These are phyloP conservation scores for Sycophaga agraensis DNA, from an alignment of 1,140 invertebrate species.

Conservation along the genomic window DNA sequence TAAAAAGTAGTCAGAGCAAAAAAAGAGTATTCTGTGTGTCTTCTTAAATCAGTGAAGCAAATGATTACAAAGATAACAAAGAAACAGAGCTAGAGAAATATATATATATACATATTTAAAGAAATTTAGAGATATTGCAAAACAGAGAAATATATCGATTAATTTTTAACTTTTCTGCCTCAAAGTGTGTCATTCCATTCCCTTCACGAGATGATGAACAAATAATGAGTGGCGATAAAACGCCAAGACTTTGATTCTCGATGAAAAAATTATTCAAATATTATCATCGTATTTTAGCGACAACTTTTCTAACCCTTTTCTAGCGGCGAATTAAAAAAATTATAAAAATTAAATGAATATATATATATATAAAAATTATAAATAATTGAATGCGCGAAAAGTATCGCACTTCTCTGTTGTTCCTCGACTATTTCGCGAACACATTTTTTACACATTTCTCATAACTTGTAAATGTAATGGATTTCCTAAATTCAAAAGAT, in stretches of 20 bases:
- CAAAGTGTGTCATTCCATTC: constrained; percentile 6
- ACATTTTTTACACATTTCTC: constrained; percentile 2
- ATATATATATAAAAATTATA: constrained; percentile 18
- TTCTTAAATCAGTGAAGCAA: neutral
- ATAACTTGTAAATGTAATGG: no score
- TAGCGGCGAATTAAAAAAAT: constrained; percentile 15
- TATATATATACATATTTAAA: neutral
- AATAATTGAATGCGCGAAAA: neutral
- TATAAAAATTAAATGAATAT: neutral
- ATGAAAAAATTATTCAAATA: constrained; percentile 8
- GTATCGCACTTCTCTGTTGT: neutral
- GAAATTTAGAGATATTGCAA: neutral
- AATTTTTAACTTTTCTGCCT: constrained; percentile 18
- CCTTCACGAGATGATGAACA: neutral
- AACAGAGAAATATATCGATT: constrained; percentile 8
- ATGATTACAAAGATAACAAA: neutral
- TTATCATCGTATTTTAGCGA: constrained; percentile 22
- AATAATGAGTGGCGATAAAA: neutral
- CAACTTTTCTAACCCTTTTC: constrained; percentile 26
- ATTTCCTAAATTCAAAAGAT: no score
- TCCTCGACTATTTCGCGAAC: constrained; percentile 13
- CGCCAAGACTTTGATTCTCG: neutral
- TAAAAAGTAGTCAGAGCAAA: neutral
- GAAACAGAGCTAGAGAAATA: neutral
- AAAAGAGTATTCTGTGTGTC: neutral